Percentiles rank a stretch among this genome's conserved stretches.
Conservation (phyloP, 2,888 invertebrate species). For the Lepidonotus clava region DNA sequence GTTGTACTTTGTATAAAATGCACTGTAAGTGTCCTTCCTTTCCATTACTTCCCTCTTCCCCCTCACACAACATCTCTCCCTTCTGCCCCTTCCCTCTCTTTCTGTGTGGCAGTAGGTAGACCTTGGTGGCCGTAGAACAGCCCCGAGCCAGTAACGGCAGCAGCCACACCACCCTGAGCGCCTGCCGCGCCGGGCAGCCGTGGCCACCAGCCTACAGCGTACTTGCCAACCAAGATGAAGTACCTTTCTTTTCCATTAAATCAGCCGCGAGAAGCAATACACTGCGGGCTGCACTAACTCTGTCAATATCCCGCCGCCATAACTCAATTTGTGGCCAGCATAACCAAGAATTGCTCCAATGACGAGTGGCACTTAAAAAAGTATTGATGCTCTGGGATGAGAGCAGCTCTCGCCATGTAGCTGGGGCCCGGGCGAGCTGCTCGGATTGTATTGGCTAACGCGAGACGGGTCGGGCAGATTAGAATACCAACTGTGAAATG, state of each 20-base stretch:
- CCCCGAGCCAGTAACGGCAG: neutral
- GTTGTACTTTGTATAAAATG: no score
- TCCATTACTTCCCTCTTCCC: no score
- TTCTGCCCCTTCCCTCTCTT: no score
- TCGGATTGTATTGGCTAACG: conserved; percentile 1
- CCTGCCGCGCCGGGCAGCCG: neutral
- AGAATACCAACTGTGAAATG: conserved; percentile 33
- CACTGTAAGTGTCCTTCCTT: no score
- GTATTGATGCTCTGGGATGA: conserved; percentile 31
- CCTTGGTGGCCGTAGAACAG: neutral
- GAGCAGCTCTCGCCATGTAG: conserved; percentile 5
- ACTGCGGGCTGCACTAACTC: conserved; percentile 50
- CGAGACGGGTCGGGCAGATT: neutral
- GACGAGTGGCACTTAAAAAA: conserved; percentile 54
- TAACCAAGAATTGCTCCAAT: conserved; percentile 54
- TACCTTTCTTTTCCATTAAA: conserved; percentile 52
- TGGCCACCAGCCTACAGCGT: conserved; percentile 35
- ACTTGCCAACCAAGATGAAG: conserved; percentile 42
- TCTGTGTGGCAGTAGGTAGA: no score
- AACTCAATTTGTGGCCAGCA: conserved; percentile 52
- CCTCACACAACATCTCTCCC: no score
- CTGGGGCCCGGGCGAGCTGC: no score
- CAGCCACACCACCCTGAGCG: neutral
- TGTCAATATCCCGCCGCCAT: conserved; percentile 50
- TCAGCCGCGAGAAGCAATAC: conserved; percentile 37